Base-by-base conservation (phyloP, 2,113 vertebrate genomes). In the Rhizomys pruinosus region DNA sequence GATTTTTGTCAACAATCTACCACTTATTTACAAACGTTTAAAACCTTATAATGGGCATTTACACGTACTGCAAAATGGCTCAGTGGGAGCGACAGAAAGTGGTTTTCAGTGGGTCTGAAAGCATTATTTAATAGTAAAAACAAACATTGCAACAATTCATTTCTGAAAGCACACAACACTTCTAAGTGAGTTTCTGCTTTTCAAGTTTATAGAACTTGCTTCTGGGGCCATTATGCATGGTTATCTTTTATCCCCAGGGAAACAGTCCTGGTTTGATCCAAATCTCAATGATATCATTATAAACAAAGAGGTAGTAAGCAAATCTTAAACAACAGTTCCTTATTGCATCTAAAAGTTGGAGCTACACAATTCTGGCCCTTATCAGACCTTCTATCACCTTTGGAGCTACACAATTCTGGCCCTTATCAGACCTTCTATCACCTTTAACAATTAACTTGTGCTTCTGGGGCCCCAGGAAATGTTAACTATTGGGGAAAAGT, bases 11-110 rank as follows among this genome's bases (percentile, higher is more conserved):
- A 81, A 90, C 63, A 64, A 85, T 55, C 68, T 89, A 64, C 77
- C 47, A 77, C 66, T 91, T 92, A 88, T 86, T 93, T 92, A 29
- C 44, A 13, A 80, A 90, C 78, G n/a, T 87, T 94, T 90, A 91
- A 93, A 91, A 87, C 72, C 81, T 39, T 37, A 68, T 74, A 87
- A 64, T 91, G 55, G 80, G 6, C 89, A 76, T 93, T 96, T 89
- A 66, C 59, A 76, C 37, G 16, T 22, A 25, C 25, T 76, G 69
- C 42, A 76, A 27, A 59, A 25, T 86, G 76, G 76, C 89, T 90
- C 94, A 64, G 42, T 37, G 66, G 84, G 91, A 89, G n/a, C 23
- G 22, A 42, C 9, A 39, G 52, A 69, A 68, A 27, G 71, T 37
- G 32, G 76, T 84, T 96, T 93, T 64, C 44, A 80, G 2, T 73